Evolutionary conservation across 2,797 vertebrate genomes (phyloP), one percentile per base, ranked within the genome.

Genomic region (Margarornis squamiger): DNA sequence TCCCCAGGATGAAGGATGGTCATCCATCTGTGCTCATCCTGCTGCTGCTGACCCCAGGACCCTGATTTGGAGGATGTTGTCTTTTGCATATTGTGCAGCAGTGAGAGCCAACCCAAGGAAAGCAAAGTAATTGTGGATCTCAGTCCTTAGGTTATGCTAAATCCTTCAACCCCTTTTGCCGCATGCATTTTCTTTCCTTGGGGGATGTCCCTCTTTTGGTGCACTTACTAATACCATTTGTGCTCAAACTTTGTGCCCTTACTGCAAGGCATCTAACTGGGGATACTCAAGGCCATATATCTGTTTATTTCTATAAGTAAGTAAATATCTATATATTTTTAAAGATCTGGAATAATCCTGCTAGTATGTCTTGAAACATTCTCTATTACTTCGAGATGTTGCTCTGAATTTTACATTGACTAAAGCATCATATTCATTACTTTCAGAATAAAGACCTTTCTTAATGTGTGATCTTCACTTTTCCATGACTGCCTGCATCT

Each of bases 51-150:
- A 58, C 39, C 26, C 23, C 48, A 57, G 70, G 34, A 13, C 45
- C 14, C 7, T 4, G 10, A 23, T 83, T 75, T 75, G 55, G 34
- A 34, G 23, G 10, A 34, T 1, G 3, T 4, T 82, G 48, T 27
- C 34, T 90, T 93, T 48, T 74, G 9, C 41, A 79, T 1, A 1
- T 22, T 0, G 0, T 54, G 54, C 46, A 48, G 39, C 1, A 3
- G 48, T 8, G 15, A 79, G 34, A 93, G 18, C 27, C 11, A 55
- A 1, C 12, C 22, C 0, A 0, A 91, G 23, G 16, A 36, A 82
- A 59, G 20, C 0, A 3, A 27, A n/a, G 22, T 10, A 38, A 18
- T 24, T 21, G 8, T 45, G n/a, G 6, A 30, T 51, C 41, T 61
- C 15, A 14, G 49, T 65, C 15, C n/a, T 67, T 26, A 36, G 18